Conservation (phyloP, 2,888 invertebrate species). For the Drosophila rubida region DNA sequence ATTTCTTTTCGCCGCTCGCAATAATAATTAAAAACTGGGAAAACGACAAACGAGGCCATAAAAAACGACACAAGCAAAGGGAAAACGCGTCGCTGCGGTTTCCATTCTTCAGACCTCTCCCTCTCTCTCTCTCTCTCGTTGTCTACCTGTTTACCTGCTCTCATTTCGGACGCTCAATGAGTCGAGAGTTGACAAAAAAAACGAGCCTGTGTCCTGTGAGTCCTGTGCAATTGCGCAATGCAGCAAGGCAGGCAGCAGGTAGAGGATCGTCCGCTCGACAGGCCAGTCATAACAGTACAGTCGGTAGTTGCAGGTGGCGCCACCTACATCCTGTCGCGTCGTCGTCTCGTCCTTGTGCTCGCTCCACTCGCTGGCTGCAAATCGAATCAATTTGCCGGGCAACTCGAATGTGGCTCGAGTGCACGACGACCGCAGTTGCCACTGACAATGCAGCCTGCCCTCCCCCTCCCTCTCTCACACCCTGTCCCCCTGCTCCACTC, state of each 20-base stretch:
- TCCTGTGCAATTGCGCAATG: slow-evolving; percentile 36
- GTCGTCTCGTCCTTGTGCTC: slow-evolving; percentile 33
- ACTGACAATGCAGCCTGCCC: slow-evolving; percentile 25
- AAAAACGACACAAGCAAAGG: slow-evolving; percentile 8
- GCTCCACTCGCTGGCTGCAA: slow-evolving; percentile 30
- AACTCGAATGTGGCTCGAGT: slow-evolving; percentile 55
- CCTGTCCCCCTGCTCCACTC: neutral
- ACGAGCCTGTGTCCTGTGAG: no score
- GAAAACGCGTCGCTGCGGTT: slow-evolving; percentile 16
- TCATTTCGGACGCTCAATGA: slow-evolving; percentile 62
- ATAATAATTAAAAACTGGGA: slow-evolving; percentile 76
- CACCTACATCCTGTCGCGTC: slow-evolving; percentile 45
- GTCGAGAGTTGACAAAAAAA: slow-evolving; percentile 47
- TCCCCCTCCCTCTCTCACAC: neutral
- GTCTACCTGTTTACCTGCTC: slow-evolving; percentile 61
- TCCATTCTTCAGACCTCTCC: neutral
- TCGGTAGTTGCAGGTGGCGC: slow-evolving; percentile 46
- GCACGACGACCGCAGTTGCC: slow-evolving; percentile 37
- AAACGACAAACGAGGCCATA: slow-evolving; percentile 8
- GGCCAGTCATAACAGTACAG: slow-evolving; percentile 23
- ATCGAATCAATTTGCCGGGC: slow-evolving; percentile 50
- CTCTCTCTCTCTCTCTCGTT: no score
- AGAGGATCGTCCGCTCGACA: neutral
- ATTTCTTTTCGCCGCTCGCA: slow-evolving; percentile 63
- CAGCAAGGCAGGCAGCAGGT: no score